These are phyloP conservation scores for Smutsia gigantea DNA, from an alignment of 2,797 vertebrate species.

Conservation along the genomic window DNA sequence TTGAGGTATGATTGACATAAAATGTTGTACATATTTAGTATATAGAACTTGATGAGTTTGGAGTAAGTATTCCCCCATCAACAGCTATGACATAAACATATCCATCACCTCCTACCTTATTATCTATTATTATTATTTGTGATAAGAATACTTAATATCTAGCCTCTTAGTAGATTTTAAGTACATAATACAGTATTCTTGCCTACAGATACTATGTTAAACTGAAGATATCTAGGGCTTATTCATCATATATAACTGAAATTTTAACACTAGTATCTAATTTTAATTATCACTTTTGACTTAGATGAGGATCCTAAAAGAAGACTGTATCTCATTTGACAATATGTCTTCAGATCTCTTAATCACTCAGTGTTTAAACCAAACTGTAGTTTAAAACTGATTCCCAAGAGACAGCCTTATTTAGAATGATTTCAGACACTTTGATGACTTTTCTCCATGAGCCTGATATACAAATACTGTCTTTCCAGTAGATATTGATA, in stretches of 20 bases:
- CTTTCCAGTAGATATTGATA: background rate
- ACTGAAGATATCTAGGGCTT: background rate
- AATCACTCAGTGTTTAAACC: background rate
- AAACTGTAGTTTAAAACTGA: background rate
- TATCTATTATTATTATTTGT: background rate
- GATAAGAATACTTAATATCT: background rate
- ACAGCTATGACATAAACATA: background rate
- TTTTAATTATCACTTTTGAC: conserved; percentile 12
- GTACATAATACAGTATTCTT: background rate
- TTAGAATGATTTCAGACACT: background rate
- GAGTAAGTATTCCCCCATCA: background rate
- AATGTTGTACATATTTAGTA: background rate
- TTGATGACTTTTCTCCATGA: background rate
- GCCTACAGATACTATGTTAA: background rate
- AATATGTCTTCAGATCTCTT: background rate
- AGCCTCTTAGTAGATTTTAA: background rate
- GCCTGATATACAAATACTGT: background rate
- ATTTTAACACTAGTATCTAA: background rate
- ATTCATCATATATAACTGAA: background rate
- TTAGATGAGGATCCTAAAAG: background rate
- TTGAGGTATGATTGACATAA: background rate
- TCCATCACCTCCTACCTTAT: background rate
- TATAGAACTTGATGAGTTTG: background rate
- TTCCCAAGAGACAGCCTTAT: background rate
- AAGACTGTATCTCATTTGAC: background rate